Base-by-base conservation (phyloP, 2,888 invertebrate species). In the Globia sparganii region DNA sequence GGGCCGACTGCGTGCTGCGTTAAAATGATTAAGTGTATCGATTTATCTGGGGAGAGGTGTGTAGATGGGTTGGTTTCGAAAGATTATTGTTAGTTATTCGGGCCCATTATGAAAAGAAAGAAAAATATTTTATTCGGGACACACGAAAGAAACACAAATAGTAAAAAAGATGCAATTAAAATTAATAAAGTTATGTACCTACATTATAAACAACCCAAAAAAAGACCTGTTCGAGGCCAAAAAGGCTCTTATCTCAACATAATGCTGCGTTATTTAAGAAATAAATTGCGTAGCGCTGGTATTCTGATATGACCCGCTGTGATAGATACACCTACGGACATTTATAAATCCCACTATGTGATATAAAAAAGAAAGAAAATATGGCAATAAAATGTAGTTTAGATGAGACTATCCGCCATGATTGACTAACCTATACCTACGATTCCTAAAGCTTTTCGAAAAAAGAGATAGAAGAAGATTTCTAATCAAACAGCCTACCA, bases 1-100 rank as follows among this genome's bases (percentile, higher is more conserved):
- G 70, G 46, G 62, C 34, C 61, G 66, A 76, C 72, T 78, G 78
- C 70, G 78, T 81, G 58, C 68, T 64, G 75, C 64, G 58, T 78
- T 80, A 53, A 82, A 76, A 85, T 85, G 86, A 83, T 84, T 81
- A 81, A 84, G 80, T 77, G 66, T 71, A 78, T 78, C 65, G 83
- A 79, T 83, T 87, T 78, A 69, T 77, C 58, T 69, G n/a, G n/a
- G 1, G 31, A 66, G 37, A 71, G 58, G 25, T 66, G 71, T 64
- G 40, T 28, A 67, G 31, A 61, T 58, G 34, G 58, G 77, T 68
- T 83, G 46, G 46, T n/a, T 43, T 13, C 15, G 21, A 46, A 43
- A 43, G 43, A 53, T 37, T 81, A 67, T 46, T 53, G 15, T 67
- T 18, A 31, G n/a, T 28, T 11, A 65, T 37, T 78, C 1, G 2